Percentiles rank a stretch among this genome's conserved stretches.
These are phyloP conservation scores for Formica selysi DNA, from an alignment of 1,140 invertebrate genomes.

Conservation along the genomic window DNA sequence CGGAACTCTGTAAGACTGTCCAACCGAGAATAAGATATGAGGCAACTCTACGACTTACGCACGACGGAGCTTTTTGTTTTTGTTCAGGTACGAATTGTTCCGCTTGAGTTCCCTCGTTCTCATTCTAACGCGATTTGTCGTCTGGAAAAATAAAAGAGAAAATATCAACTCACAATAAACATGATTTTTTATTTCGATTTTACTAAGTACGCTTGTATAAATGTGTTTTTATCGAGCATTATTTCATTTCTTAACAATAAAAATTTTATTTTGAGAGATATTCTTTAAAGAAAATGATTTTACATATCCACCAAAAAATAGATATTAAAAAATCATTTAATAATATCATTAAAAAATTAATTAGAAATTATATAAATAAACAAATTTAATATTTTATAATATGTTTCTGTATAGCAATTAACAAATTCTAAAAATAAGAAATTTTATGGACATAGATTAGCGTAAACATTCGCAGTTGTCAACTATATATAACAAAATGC, in stretches of 20 bases:
- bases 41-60: constrained; percentile 12
- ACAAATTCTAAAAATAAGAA: background rate
- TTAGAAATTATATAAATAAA: background rate
- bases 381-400: background rate
- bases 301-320: background rate
- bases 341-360: background rate
- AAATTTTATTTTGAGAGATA: background rate
- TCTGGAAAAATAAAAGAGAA: constrained; percentile 44
- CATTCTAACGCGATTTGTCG: constrained; percentile 6
- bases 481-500: background rate
- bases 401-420: background rate
- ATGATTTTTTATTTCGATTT: background rate
- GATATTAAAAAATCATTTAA: background rate
- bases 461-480: background rate
- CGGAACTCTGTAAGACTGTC: background rate
- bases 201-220: background rate
- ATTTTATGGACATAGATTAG: background rate
- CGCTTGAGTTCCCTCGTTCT: constrained; percentile 18
- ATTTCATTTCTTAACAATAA: background rate
- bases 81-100: constrained; percentile 24
- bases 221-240: background rate
- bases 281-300: background rate
- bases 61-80: background rate
- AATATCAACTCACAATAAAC: background rate
- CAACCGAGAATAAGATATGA: background rate